A percentile compares a stretch with the other conserved stretches of the same genome.
Conservation (phyloP, 2,888 invertebrate genomes). For the Dicranocentrus wangi region DNA sequence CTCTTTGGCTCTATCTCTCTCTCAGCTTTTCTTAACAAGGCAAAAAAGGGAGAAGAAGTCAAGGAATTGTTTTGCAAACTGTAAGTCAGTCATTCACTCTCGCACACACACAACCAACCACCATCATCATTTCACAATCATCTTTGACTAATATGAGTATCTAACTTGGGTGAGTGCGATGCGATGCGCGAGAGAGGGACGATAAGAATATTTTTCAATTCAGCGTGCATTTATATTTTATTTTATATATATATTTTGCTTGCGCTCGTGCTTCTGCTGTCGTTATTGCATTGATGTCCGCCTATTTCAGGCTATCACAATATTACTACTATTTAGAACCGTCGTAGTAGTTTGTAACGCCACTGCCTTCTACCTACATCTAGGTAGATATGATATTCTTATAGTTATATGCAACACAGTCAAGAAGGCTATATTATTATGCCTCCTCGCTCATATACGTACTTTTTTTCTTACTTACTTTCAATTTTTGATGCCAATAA, state of each 20-base stretch:
- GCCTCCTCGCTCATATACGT: too few species aligned
- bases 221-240: constrained; percentile 30
- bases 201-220: constrained; percentile 9
- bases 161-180: constrained; percentile 6
- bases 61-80: constrained; percentile 59
- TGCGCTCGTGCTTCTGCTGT: constrained; percentile 38
- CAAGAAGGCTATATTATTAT: too few species aligned
- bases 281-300: constrained; percentile 43
- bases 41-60: constrained; percentile 53
- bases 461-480: constrained; percentile 61
- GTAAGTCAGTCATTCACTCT: constrained; percentile 58
- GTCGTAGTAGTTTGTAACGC: too few species aligned
- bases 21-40: constrained; percentile 53
- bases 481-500: constrained; percentile 67
- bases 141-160: constrained; percentile 35
- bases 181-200: neutral
- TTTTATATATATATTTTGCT: neutral
- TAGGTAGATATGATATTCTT: constrained; percentile 13
- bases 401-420: too few species aligned
- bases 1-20: too few species aligned
- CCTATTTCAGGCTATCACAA: constrained; percentile 59
- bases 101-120: too few species aligned
- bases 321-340: constrained; percentile 36
- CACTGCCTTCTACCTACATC: too few species aligned
- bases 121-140: constrained; percentile 60